phyloP scores from a whole-genome alignment of 1,140 invertebrate genomes.

The Aphelenchoides fujianensis region DNA sequence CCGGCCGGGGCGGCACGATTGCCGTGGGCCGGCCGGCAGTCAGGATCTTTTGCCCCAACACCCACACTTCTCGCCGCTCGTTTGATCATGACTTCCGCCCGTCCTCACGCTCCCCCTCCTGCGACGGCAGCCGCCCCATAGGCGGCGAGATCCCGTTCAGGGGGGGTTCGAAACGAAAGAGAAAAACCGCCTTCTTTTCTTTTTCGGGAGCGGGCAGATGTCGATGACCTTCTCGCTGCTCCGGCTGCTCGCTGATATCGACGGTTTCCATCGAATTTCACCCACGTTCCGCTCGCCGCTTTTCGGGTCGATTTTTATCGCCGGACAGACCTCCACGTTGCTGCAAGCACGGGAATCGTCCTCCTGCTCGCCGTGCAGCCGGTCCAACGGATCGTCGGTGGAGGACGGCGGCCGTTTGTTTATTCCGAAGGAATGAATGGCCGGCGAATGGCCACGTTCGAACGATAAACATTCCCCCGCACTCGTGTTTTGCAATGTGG shows the following conservation, averaged over 20 bases:
- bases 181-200: neutral
- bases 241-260: neutral
- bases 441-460: no score
- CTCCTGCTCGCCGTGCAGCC: no score
- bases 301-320: no score
- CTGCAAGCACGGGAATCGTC: no score
- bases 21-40: no score
- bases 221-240: neutral
- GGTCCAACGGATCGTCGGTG: no score
- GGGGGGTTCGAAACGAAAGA: neutral
- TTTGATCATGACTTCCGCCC: neutral
- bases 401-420: neutral
- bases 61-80: no score
- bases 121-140: neutral
- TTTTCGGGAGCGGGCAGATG: neutral
- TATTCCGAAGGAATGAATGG: no score
- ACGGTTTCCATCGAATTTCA: neutral
- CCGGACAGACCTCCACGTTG: no score
- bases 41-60: neutral
- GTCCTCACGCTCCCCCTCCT: no score
- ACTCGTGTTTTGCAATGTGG: no score
- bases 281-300: neutral
- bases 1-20: no score
- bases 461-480: slow-evolving; percentile 1
- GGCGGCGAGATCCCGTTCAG: neutral